Evolutionary conservation across 2,113 vertebrate genomes (phyloP), one percentile per base, ranked within the genome.

Genomic region (Tychaedon coryphoeus): DNA sequence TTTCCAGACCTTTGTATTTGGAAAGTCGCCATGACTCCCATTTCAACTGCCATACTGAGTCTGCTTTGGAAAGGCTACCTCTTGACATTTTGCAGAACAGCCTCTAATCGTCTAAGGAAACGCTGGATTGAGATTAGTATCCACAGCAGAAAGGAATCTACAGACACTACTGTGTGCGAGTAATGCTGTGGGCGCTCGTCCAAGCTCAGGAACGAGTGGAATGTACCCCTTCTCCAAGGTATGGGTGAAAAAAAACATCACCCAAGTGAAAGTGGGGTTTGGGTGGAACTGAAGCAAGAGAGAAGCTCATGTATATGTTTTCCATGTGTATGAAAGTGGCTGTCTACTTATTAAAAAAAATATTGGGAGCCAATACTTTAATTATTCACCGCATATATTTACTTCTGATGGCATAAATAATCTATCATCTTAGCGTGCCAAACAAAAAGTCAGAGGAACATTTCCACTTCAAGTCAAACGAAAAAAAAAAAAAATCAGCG

Each of bases 151-250:
- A 54, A 86, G 65, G 90, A 65, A 90, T 51, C 74, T 64, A 67
- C 70, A 94, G 96, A 67, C 72, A 64, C 40, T 67, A 19, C 51
- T 90, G 40, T 66, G 54, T 94, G 65, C 33, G 11, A 95, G 51
- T 72, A 96, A 92, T 20, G 75, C 81, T 75, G 78, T 9, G 10
- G 95, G 91, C 36, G 0, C 50, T 73, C 2, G 0, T 92, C 93
- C 91, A 92, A 78, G 69, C 83, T 79, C 78, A 84, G 69, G 90
- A 95, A 96, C 1, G 82, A 88, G 79, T 86, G 93, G 95, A 95
- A 95, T 95, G 93, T 26, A 29, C 50, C 66, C 77, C 42, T 92
- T 86, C 86, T 86, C 50, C 81, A 93, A 96, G 94, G 94, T 95
- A 88, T 36, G 85, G 88, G 42, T 70, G 82, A 72, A 97, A 90